Evolutionary conservation across 2,113 vertebrate species (phyloP).

Genomic region (Apodemus sylvaticus): DNA sequence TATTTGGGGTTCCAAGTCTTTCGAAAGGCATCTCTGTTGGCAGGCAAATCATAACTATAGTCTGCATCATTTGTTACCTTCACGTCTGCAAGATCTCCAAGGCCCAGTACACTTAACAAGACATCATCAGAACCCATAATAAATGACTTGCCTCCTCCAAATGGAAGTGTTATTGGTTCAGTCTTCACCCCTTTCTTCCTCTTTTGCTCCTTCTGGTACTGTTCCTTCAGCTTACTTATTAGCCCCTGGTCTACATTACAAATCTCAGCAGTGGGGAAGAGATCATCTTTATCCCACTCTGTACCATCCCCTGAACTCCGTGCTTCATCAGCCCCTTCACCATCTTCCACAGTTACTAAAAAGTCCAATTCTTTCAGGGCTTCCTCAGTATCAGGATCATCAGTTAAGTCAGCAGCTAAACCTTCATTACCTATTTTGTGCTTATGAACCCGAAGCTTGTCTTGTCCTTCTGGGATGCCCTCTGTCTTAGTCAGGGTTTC

Average conservation of each 20-base stretch:
- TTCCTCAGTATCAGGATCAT: constrained; percentile 96
- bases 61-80: constrained; percentile 98
- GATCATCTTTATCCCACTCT: constrained; percentile 96
- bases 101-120: constrained; percentile 96
- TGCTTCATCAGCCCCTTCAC: constrained; percentile 97
- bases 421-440: constrained; percentile 95
- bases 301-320: constrained; percentile 99
- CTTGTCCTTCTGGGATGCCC: constrained; percentile 92
- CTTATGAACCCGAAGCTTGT: constrained; percentile 94
- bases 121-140: constrained; percentile 97
- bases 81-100: constrained; percentile 98
- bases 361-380: constrained; percentile 99
- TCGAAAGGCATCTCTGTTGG: constrained; percentile 97
- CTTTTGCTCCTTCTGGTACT: constrained; percentile 93
- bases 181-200: constrained; percentile 92
- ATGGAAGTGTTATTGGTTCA: constrained; percentile 96
- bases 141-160: constrained; percentile 96
- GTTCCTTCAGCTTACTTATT: constrained; percentile 93
- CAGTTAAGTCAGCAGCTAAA: constrained; percentile 94
- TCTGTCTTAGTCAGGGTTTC: no score
- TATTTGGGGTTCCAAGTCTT: constrained; percentile 99
- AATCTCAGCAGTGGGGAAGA: constrained; percentile 92
- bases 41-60: constrained; percentile 97
- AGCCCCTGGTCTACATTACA: constrained; percentile 93
- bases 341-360: constrained; percentile 97